Conservation (phyloP, 2,113 vertebrate species). For the Clarias magur region DNA sequence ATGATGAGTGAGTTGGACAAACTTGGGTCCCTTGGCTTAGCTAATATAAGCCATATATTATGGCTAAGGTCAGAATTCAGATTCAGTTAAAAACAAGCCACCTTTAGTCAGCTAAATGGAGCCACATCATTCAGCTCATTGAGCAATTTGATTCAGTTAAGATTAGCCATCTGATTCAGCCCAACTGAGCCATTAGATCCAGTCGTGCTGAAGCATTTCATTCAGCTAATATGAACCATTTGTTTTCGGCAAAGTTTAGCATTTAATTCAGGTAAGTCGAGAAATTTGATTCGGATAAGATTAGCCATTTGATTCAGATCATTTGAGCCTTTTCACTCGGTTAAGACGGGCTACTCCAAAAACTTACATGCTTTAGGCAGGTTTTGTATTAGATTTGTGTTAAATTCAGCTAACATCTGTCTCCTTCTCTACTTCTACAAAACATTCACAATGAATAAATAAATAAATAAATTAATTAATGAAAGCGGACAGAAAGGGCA, state of each 20-base stretch:
- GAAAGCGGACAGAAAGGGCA: neutral
- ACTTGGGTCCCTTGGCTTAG: too few relatives aligned
- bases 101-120: neutral
- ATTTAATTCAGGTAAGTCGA: neutral
- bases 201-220: neutral
- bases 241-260: neutral
- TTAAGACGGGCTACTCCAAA: neutral
- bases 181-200: neutral
- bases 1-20: too few relatives aligned
- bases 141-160: neutral
- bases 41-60: neutral
- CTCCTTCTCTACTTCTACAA: neutral
- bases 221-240: neutral
- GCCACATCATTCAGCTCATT: too few relatives aligned
- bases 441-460: neutral
- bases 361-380: neutral
- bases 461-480: neutral
- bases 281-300: too few relatives aligned
- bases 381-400: neutral
- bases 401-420: neutral
- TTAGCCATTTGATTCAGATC: neutral
- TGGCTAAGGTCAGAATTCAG: neutral
- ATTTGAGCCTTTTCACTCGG: neutral
- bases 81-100: neutral
- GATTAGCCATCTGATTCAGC: neutral